Evolutionary conservation across 1,140 invertebrate genomes (phyloP).

Genomic region (Rhizoglyphus robini): DNA sequence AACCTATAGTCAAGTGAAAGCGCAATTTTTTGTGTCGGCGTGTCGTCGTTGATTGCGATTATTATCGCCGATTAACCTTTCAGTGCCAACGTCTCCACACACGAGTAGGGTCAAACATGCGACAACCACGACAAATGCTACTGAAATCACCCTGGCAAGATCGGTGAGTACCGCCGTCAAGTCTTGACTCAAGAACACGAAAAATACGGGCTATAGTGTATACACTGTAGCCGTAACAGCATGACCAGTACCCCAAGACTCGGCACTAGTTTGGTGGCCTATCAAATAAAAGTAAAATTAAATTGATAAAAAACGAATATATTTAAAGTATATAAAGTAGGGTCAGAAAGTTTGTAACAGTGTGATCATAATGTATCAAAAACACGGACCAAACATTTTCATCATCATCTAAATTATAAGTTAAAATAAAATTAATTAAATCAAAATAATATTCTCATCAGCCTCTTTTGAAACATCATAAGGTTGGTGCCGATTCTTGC

Average conservation of each 20-base stretch:
- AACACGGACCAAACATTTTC: constrained; percentile 24
- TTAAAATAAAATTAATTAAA: constrained; percentile 17
- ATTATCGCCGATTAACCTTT: constrained; percentile 84
- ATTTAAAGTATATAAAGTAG: too few species aligned
- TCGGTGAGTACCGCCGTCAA: constrained; percentile 96
- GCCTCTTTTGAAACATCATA: constrained; percentile 95
- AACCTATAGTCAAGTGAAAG: too few species aligned
- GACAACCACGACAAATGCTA: constrained; percentile 99
- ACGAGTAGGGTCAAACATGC: constrained; percentile 98
- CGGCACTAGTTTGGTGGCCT: constrained; percentile 99
- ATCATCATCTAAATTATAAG: too few species aligned
- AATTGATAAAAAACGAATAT: too few species aligned
- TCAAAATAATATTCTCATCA: constrained; percentile 54
- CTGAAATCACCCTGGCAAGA: constrained; percentile 99
- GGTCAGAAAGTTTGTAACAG: neutral
- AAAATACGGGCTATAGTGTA: constrained; percentile 99
- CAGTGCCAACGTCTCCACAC: constrained; percentile 96
- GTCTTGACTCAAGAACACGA: too few species aligned
- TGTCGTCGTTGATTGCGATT: constrained; percentile 91
- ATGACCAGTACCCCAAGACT: constrained; percentile 99
- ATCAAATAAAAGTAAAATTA: too few species aligned
- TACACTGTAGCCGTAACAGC: too few species aligned
- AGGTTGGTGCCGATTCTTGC: constrained; percentile 88
- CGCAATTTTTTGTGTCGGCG: too few species aligned
- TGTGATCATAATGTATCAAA: constrained; percentile 17